phyloP scores from a whole-genome alignment of 2,888 invertebrate genomes.

The Cremastinae sp. region DNA sequence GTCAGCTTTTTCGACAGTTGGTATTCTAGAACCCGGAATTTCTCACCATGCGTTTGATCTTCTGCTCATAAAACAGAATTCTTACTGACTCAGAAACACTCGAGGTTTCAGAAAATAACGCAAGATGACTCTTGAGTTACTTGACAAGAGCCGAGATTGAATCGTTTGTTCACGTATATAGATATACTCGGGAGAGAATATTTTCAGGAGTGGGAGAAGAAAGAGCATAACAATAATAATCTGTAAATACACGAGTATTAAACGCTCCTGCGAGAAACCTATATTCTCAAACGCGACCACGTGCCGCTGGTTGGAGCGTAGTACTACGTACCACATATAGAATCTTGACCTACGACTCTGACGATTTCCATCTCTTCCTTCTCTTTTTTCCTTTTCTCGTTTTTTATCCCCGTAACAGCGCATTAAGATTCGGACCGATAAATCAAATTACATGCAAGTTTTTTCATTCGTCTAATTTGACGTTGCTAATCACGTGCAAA shows the following conservation, averaged over 20 bases:
- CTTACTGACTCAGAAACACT: too few relatives aligned
- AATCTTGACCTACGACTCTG: slow-evolving; percentile 73
- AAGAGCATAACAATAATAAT: slow-evolving; percentile 65
- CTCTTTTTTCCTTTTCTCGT: slow-evolving; percentile 17
- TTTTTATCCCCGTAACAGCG: slow-evolving; percentile 23
- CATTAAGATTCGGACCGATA: slow-evolving; percentile 14
- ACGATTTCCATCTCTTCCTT: slow-evolving; percentile 55
- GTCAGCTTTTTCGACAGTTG: too few relatives aligned
- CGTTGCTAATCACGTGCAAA: not conserved
- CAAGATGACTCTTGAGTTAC: slow-evolving; percentile 33
- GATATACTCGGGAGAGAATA: slow-evolving; percentile 6
- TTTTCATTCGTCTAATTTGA: not conserved
- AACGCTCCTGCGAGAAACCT: slow-evolving; percentile 63
- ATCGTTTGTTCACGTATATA: not conserved
- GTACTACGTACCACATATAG: slow-evolving; percentile 66
- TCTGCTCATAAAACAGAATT: too few relatives aligned
- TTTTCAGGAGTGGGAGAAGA: slow-evolving; percentile 54
- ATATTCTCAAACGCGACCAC: slow-evolving; percentile 64
- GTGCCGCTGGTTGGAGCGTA: slow-evolving; percentile 59
- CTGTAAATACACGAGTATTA: slow-evolving; percentile 64
- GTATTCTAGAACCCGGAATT: too few relatives aligned
- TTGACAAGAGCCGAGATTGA: not conserved
- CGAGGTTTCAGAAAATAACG: not conserved
- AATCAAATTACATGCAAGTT: not conserved
- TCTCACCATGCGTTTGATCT: too few relatives aligned